Conservation (phyloP, 2,888 invertebrate species). For the Laspeyria flexula region DNA sequence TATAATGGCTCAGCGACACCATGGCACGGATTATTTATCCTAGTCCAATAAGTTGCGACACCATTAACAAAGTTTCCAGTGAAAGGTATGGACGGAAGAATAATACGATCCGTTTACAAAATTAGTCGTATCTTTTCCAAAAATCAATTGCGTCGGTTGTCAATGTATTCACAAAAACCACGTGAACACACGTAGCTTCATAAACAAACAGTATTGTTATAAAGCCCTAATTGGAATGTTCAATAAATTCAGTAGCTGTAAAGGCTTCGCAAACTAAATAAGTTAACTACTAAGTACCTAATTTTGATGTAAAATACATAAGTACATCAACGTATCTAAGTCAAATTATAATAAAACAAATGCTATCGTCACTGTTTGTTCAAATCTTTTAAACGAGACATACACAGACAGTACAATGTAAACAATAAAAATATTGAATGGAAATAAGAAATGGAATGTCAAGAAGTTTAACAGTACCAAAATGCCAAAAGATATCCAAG, state of each 20-base stretch:
- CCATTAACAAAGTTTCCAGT: conserved; percentile 16
- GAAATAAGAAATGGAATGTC: conserved; percentile 67
- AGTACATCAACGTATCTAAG: conserved; percentile 32
- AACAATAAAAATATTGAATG: conserved; percentile 51
- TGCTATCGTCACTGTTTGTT: conserved; percentile 25
- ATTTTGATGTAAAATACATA: conserved; percentile 35
- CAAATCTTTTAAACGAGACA: conserved; percentile 22
- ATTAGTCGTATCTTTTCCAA: conserved; percentile 21
- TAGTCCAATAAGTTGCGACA: conserved; percentile 19
- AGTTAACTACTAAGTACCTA: conserved; percentile 38
- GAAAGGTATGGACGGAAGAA: conserved; percentile 42
- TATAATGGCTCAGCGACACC: conserved; percentile 22
- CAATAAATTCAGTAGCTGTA: conserved; percentile 34
- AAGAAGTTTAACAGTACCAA: conserved; percentile 36
- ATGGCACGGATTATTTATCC: conserved; percentile 29
- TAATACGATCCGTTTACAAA: conserved; percentile 21
- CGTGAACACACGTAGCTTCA: conserved; percentile 26
- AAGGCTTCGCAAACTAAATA: conserved; percentile 27
- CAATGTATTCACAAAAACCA: conserved; percentile 24
- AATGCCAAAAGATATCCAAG: conserved; percentile 29
- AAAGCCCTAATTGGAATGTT: conserved; percentile 47
- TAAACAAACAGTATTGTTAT: conserved; percentile 30
- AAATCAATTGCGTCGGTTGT: conserved; percentile 17
- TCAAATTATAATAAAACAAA: conserved; percentile 29
- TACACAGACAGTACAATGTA: conserved; percentile 17